These are phyloP conservation scores for Drosophila nikananu DNA, from an alignment of 1,140 invertebrate genomes.

Conservation along the genomic window DNA sequence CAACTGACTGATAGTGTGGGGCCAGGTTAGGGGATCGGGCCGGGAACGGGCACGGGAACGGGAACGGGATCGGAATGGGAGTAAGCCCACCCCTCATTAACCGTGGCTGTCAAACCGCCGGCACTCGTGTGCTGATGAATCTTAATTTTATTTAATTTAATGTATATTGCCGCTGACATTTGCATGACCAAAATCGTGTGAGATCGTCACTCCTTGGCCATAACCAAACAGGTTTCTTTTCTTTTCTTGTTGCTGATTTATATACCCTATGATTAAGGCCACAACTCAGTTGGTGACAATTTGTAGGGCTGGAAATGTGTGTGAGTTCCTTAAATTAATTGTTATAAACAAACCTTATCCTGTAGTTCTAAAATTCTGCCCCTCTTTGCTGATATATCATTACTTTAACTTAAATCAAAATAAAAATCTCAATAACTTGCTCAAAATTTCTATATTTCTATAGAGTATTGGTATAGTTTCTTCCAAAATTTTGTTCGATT, in stretches of 20 bases:
- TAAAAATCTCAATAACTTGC: neutral
- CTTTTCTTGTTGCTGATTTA: neutral
- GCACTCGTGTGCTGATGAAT: constrained; percentile 55
- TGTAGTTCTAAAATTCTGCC: no score
- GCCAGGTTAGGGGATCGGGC: constrained; percentile 14
- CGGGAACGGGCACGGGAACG: neutral
- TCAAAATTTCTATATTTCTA: neutral
- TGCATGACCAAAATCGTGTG: constrained; percentile 68
- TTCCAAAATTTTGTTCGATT: neutral
- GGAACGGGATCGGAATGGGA: neutral
- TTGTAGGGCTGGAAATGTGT: neutral
- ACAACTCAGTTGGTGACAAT: neutral
- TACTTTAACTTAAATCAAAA: no score
- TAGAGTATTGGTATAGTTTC: neutral
- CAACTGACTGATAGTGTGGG: constrained; percentile 39
- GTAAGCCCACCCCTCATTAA: neutral
- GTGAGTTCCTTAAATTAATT: neutral
- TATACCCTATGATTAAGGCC: neutral
- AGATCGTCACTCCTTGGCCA: constrained; percentile 28
- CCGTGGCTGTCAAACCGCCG: constrained; percentile 27
- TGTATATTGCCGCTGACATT: constrained; percentile 73
- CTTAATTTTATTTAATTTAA: constrained; percentile 80
- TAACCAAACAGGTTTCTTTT: constrained; percentile 20
- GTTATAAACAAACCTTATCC: neutral
- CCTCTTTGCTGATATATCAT: no score